Percentiles rank a stretch among this genome's conserved stretches.
Evolutionary conservation across 2,797 vertebrate species (phyloP).

Genomic region (Zenarchopterus dispar): DNA sequence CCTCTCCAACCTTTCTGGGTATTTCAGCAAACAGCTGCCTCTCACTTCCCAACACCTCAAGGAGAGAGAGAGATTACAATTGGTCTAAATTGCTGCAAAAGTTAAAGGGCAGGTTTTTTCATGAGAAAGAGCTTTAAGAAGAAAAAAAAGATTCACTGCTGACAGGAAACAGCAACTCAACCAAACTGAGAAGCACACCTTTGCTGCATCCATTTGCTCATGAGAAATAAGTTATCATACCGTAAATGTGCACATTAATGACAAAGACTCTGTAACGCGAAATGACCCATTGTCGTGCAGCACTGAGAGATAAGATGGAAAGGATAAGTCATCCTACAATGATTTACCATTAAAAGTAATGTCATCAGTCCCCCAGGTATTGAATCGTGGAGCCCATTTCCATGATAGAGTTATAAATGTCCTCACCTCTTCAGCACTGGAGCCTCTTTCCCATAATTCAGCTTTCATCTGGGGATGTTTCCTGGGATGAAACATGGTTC

Average conservation of each 20-base stretch:
- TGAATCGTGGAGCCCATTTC: slow-evolving; percentile 85
- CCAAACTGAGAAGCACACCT: not conserved
- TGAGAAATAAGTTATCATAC: slow-evolving; percentile 8
- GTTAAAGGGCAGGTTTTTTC: not conserved
- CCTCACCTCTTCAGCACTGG: slow-evolving; percentile 76
- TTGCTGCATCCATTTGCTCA: not conserved
- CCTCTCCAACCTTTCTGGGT: slow-evolving; percentile 17
- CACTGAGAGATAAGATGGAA: slow-evolving; percentile 51
- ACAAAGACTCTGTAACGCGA: slow-evolving; percentile 36
- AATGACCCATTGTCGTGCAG: slow-evolving; percentile 13
- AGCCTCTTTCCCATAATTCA: slow-evolving; percentile 73
- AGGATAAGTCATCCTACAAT: slow-evolving; percentile 54
- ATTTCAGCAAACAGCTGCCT: slow-evolving; percentile 30
- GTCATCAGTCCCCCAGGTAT: slow-evolving; percentile 81
- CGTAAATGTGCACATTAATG: slow-evolving; percentile 15
- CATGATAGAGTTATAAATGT: slow-evolving; percentile 85
- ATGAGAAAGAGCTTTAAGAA: not conserved
- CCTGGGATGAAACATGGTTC: slow-evolving; percentile 16
- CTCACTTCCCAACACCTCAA: slow-evolving; percentile 20
- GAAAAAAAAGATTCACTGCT: slow-evolving; percentile 3
- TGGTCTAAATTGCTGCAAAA: slow-evolving; percentile 8
- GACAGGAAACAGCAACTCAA: not conserved
- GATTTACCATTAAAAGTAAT: slow-evolving; percentile 82
- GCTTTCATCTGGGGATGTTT: slow-evolving; percentile 33
- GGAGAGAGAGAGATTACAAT: slow-evolving; percentile 1